phyloP scores from a whole-genome alignment of 2,888 invertebrate species.

The Agrenia bidenticulata region DNA sequence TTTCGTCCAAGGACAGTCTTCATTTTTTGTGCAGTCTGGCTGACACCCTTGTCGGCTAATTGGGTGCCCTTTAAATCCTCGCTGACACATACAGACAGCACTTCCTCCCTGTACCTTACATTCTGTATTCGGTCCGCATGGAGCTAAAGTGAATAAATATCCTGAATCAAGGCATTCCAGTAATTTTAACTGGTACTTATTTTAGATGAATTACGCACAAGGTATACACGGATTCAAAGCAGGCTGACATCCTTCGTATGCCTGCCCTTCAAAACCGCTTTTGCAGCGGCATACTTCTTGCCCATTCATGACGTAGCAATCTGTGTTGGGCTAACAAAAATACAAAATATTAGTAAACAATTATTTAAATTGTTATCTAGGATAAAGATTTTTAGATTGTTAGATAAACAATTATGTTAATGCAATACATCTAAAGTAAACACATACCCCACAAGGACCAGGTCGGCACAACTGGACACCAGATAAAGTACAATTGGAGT shows the following conservation, averaged over 20 bases:
- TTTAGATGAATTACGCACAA: constrained; percentile 11
- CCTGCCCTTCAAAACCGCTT: constrained; percentile 73
- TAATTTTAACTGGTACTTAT: neutral
- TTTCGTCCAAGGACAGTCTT: constrained; percentile 73
- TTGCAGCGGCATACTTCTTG: constrained; percentile 82
- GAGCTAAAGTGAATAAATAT: neutral
- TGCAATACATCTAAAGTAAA: too few relatives aligned
- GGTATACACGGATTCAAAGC: constrained; percentile 74
- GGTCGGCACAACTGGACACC: constrained; percentile 66
- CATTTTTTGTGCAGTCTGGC: constrained; percentile 79
- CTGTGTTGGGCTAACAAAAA: constrained; percentile 63
- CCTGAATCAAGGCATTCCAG: too few relatives aligned
- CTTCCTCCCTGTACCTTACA: constrained; percentile 70
- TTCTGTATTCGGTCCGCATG: constrained; percentile 64
- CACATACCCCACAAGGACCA: constrained; percentile 71
- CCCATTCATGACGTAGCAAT: constrained; percentile 74
- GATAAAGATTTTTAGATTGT: too few relatives aligned
- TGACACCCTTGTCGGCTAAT: constrained; percentile 56
- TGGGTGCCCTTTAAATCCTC: constrained; percentile 79
- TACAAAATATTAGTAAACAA: neutral
- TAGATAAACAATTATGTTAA: too few relatives aligned
- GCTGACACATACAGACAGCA: constrained; percentile 75
- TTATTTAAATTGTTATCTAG: too few relatives aligned
- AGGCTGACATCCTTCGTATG: constrained; percentile 72
- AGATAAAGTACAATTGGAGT: constrained; percentile 65